Percentiles rank a stretch among this genome's conserved stretches.
These are phyloP conservation scores for Albula goreensis DNA, from an alignment of 2,113 vertebrate genomes.

Conservation along the genomic window DNA sequence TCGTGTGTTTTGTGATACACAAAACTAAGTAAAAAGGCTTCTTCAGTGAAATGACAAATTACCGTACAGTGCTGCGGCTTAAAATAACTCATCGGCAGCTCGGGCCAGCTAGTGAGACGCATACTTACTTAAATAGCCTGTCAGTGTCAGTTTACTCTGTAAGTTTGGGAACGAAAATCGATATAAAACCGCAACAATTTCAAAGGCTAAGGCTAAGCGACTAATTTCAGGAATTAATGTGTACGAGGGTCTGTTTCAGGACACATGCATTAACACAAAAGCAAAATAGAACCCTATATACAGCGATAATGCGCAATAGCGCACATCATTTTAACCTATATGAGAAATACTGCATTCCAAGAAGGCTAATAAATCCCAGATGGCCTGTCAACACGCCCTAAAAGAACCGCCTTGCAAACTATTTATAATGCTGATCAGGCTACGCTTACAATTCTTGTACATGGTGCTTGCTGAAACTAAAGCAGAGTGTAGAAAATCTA, in stretches of 20 bases:
- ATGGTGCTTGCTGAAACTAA: neutral
- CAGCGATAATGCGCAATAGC: neutral
- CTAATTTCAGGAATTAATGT: too few species aligned
- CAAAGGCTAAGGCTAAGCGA: too few species aligned
- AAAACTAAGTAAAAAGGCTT: neutral
- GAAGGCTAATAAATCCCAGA: constrained; percentile 14
- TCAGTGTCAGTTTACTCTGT: constrained; percentile 27
- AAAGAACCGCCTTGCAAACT: constrained; percentile 19
- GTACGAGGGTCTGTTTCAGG: too few species aligned
- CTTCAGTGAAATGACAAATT: neutral
- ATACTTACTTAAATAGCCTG: constrained; percentile 33
- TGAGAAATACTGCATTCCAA: constrained; percentile 12
- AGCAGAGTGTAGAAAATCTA: constrained; percentile 3
- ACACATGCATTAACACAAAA: too few species aligned
- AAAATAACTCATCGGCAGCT: neutral
- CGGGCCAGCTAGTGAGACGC: constrained; percentile 10
- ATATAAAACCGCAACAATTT: neutral
- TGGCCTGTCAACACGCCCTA: constrained; percentile 17
- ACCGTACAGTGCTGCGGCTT: neutral
- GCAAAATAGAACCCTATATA: neutral
- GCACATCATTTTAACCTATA: constrained; percentile 19
- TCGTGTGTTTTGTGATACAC: neutral
- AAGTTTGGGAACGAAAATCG: constrained; percentile 13
- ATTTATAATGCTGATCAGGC: constrained; percentile 16
- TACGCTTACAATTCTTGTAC: neutral